Evolutionary conservation across 1,140 invertebrate genomes (phyloP).

Genomic region (Rhizoglyphus robini): DNA sequence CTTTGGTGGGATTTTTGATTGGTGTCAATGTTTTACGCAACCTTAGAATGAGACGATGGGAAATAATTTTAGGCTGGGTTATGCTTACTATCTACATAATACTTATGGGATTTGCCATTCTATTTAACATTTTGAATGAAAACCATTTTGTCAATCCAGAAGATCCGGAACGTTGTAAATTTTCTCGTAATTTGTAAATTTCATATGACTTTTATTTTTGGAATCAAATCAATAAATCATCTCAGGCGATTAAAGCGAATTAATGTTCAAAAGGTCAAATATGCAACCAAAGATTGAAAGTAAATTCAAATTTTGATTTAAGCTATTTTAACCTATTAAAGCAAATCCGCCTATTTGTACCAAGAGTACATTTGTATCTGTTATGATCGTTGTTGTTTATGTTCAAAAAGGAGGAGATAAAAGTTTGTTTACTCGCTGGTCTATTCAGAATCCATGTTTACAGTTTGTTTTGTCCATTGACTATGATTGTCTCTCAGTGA

Average conservation of each 20-base stretch:
- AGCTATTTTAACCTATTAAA: no score
- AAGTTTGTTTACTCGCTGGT: not conserved
- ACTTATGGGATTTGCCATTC: constrained; percentile 57
- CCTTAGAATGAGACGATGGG: constrained; percentile 67
- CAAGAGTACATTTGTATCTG: no score
- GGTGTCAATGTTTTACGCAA: constrained; percentile 83
- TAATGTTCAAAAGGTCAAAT: no score
- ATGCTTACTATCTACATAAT: constrained; percentile 36
- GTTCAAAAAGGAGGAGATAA: no score
- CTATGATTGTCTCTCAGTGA: not conserved
- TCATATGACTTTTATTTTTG: no score
- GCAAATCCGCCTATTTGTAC: no score
- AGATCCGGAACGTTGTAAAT: not conserved
- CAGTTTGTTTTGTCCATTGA: not conserved
- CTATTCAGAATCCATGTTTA: not conserved
- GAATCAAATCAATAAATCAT: no score
- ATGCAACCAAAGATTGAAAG: no score
- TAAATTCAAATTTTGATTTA: no score
- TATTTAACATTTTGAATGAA: constrained; percentile 55
- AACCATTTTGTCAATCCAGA: constrained; percentile 35
- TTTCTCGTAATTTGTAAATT: not conserved
- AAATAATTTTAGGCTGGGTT: constrained; percentile 65
- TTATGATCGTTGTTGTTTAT: no score
- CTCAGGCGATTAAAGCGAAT: no score
- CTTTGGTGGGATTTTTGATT: constrained; percentile 72